These are phyloP conservation scores for Zaprionus inermis DNA, from an alignment of 1,140 invertebrate species.

Conservation along the genomic window DNA sequence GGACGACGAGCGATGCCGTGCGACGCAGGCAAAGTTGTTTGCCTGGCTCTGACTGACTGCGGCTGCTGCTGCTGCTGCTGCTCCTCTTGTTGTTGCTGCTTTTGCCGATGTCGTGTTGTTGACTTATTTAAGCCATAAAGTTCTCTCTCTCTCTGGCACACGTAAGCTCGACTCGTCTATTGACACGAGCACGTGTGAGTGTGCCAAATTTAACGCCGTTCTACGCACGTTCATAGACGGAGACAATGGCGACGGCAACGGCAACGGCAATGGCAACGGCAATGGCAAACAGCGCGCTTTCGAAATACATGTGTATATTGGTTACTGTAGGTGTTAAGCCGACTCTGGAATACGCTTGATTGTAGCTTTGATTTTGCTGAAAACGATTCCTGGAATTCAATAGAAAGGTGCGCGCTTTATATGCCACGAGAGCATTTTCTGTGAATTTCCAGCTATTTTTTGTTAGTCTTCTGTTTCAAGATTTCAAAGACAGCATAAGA, in stretches of 20 bases:
- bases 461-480: not conserved
- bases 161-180: conserved; percentile 46
- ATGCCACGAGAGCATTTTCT: not conserved
- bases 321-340: conserved; percentile 1
- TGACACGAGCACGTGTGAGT: conserved; percentile 75
- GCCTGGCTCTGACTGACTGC: conserved; percentile 3
- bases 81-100: conserved; percentile 10
- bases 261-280: conserved; percentile 10
- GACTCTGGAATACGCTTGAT: conserved; percentile 22
- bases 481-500: not conserved
- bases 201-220: conserved; percentile 79
- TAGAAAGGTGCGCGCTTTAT: not conserved
- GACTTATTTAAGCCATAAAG: conserved; percentile 83
- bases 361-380: not conserved
- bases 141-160: conserved; percentile 55
- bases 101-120: conserved; percentile 63
- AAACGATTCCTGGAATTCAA: not conserved
- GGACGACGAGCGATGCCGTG: not conserved
- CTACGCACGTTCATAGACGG: conserved; percentile 53
- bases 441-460: not conserved
- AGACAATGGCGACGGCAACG: conserved; percentile 51
- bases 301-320: conserved; percentile 25
- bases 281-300: conserved; percentile 9
- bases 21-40: conserved; percentile 40
- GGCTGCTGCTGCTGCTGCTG: not conserved